These are phyloP conservation scores for Phytoseiulus persimilis DNA, from an alignment of 2,888 invertebrate genomes.

Conservation along the genomic window DNA sequence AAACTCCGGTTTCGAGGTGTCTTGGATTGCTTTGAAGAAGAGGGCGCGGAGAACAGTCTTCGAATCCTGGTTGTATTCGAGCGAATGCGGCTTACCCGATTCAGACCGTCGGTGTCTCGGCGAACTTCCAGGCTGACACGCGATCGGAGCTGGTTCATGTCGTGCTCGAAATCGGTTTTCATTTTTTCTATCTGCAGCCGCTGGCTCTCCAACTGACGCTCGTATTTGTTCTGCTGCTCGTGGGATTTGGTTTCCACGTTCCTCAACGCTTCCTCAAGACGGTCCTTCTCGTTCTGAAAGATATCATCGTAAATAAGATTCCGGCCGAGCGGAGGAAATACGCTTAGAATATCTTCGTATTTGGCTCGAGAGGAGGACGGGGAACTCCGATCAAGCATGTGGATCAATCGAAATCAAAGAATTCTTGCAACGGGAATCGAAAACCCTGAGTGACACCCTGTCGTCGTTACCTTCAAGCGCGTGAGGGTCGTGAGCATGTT, in stretches of 20 bases:
- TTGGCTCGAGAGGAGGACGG: no score
- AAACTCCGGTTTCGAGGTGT: no score
- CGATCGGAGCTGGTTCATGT: conserved; percentile 13
- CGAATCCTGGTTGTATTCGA: no score
- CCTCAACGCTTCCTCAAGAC: background rate
- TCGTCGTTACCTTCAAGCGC: conserved; percentile 7
- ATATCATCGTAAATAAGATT: background rate
- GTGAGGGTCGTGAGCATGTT: conserved; percentile 20
- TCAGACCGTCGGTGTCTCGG: conserved; percentile 16
- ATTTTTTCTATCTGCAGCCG: conserved; percentile 11
- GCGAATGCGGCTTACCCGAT: conserved; percentile 18
- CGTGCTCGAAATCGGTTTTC: conserved; percentile 21
- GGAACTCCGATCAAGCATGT: no score
- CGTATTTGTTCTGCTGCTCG: conserved; percentile 7
- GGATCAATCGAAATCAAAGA: no score
- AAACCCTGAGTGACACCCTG: background rate
- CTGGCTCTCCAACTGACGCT: conserved; percentile 29
- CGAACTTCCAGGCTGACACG: background rate
- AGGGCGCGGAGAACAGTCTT: no score
- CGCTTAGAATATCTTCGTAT: no score
- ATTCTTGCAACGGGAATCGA: no score
- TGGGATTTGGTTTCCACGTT: background rate
- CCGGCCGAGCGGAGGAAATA: no score
- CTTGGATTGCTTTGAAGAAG: no score
- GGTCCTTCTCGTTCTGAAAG: conserved; percentile 19